Base-by-base conservation (phyloP, 2,797 vertebrate species). In the Miichthys miiuy region DNA sequence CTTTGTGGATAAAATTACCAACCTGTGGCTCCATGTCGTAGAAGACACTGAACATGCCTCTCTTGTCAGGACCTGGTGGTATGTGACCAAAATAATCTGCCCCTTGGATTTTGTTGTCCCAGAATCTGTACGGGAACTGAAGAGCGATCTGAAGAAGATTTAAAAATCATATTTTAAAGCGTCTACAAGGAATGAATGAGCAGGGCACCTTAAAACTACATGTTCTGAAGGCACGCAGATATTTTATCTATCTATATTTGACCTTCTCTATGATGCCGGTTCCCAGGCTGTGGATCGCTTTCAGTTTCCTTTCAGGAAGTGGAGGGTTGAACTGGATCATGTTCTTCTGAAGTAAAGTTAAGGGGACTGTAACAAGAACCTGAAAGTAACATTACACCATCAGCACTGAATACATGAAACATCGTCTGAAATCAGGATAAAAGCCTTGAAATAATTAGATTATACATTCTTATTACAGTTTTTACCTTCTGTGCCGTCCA, bases 1-100 rank as follows among this genome's bases (percentile, higher is more conserved):
- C 3, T 13, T 16, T n/a, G 20, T 13, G 48, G 5, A 48, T 27
- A 16, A 48, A 34, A 47, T 1, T 1, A 68, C 88, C 25, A 72
- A 99, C 98, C 97, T 98, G 94, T 64, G 97, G 97, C 81, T 98
- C 95, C 96, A 99, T 96, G 91, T 99, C 98, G 16, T 99, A 99
- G 92, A 99, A 99, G 64, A 99, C 97, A 34, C 96, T 96, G 62
- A 99, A 99, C 84, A 99, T 96, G 41, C 98, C 98, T 80, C 96
- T 96, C 57, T 96, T 96, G 86, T 96, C 96, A 56, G 96, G 95
- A 87, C 88, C 89, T 41, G 97, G 96, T 4, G 98, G 96, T 48
- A 94, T 88, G 90, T 98, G 97, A 64, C 97, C 98, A 74, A 99
- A 99, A 90, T 97, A 99, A 90, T 99, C 98, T 1, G 98, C 97